Conservation (phyloP, 1,140 invertebrate species). For the Stegodyphus dumicola region DNA sequence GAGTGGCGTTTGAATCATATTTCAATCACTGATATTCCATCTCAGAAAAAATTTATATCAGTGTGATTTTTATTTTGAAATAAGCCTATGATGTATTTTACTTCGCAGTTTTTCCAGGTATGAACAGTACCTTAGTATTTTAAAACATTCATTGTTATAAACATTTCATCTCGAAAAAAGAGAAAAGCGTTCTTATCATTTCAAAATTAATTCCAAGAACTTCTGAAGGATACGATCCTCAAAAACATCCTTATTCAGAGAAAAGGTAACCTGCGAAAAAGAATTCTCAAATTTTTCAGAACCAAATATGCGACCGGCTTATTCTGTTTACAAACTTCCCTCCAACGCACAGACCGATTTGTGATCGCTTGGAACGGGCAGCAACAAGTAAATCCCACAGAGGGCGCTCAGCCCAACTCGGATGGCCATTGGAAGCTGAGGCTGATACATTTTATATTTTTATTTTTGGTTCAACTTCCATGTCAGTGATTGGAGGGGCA, state of each 20-base stretch:
- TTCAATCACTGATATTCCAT: too few species aligned
- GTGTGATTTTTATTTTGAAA: too few species aligned
- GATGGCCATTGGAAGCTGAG: constrained; percentile 34
- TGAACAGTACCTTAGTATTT: too few species aligned
- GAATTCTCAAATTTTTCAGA: neutral
- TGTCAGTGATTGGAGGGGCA: constrained; percentile 30
- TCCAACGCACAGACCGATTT: constrained; percentile 29
- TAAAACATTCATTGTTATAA: neutral
- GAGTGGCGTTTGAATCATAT: too few species aligned
- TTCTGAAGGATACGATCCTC: neutral
- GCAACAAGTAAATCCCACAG: constrained; percentile 44
- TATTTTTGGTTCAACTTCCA: neutral
- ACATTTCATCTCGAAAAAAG: neutral
- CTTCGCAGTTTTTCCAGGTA: too few species aligned
- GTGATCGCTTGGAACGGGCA: constrained; percentile 4
- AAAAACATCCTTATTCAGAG: neutral
- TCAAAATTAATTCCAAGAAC: neutral
- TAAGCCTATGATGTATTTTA: too few species aligned
- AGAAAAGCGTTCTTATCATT: neutral
- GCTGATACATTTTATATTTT: constrained; percentile 20
- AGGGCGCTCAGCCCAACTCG: constrained; percentile 21
- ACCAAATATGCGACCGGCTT: neutral
- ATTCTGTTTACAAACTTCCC: constrained; percentile 39
- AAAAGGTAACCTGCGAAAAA: neutral
- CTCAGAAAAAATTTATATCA: too few species aligned